These are phyloP conservation scores for Microvelia longipes DNA, from an alignment of 1,140 invertebrate species.

Conservation along the genomic window DNA sequence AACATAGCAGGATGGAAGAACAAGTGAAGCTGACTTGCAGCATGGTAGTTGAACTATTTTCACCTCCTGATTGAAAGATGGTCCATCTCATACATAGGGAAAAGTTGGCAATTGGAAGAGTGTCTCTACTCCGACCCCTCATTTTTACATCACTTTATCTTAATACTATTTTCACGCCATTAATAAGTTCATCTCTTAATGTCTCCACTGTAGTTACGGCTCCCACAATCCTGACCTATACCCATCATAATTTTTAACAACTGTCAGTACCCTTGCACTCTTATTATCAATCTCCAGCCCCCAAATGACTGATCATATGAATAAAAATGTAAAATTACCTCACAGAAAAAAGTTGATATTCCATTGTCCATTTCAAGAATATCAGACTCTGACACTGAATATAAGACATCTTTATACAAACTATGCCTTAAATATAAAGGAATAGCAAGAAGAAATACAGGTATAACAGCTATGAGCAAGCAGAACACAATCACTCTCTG, in stretches of 20 bases:
- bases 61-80: too few species aligned
- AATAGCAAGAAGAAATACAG: constrained; percentile 49
- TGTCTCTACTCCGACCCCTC: too few species aligned
- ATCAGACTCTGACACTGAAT: constrained; percentile 62
- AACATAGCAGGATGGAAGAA: too few species aligned
- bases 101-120: too few species aligned
- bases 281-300: background rate
- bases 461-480: constrained; percentile 50
- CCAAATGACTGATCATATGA: background rate
- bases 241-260: background rate
- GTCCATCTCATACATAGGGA: too few species aligned
- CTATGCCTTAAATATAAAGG: constrained; percentile 58
- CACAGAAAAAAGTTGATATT: constrained; percentile 59
- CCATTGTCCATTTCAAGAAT: constrained; percentile 60
- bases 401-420: constrained; percentile 52
- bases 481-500: constrained; percentile 58
- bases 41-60: too few species aligned
- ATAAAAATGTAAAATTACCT: constrained; percentile 27
- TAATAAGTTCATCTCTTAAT: too few species aligned
- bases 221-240: background rate
- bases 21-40: too few species aligned
- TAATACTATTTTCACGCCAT: too few species aligned
- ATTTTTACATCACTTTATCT: too few species aligned
- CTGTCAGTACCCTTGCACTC: background rate
- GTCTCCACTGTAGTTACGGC: too few species aligned